These are phyloP conservation scores for Dolomedes plantarius DNA, from an alignment of 2,888 invertebrate species.

Conservation along the genomic window DNA sequence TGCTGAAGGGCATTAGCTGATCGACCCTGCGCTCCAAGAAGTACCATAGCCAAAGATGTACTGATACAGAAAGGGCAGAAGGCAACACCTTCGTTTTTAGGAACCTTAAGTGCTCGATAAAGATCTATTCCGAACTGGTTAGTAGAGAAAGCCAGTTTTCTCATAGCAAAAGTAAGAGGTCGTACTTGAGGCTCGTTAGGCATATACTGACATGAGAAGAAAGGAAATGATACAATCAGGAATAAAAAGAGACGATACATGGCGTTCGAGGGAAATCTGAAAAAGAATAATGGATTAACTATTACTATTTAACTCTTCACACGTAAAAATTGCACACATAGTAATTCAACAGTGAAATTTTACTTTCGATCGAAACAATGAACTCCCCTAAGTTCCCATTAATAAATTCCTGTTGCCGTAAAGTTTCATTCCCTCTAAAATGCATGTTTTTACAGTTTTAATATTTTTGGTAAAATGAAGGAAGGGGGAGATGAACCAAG, in stretches of 20 bases:
- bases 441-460: no score
- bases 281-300: constrained; percentile 16
- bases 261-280: not conserved
- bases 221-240: constrained; percentile 38
- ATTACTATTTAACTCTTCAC: not conserved
- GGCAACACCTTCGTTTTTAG: constrained; percentile 70
- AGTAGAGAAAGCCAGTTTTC: constrained; percentile 73
- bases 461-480: no score
- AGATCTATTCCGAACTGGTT: constrained; percentile 74
- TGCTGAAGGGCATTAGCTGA: constrained; percentile 73
- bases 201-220: constrained; percentile 35
- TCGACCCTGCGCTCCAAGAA: constrained; percentile 73
- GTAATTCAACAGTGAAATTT: not conserved
- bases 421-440: no score
- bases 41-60: constrained; percentile 73
- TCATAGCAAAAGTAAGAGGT: constrained; percentile 73
- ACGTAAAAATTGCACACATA: not conserved
- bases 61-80: constrained; percentile 74
- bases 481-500: no score
- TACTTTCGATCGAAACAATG: not conserved
- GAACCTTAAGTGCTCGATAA: constrained; percentile 72
- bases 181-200: constrained; percentile 53
- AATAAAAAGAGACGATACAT: constrained; percentile 52
- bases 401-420: no score
- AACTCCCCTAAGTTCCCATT: not conserved